Percentiles rank a stretch among this genome's conserved stretches.
phyloP scores from a whole-genome alignment of 92 coral and sea anemone genomes.

The Porites cylindrica region DNA sequence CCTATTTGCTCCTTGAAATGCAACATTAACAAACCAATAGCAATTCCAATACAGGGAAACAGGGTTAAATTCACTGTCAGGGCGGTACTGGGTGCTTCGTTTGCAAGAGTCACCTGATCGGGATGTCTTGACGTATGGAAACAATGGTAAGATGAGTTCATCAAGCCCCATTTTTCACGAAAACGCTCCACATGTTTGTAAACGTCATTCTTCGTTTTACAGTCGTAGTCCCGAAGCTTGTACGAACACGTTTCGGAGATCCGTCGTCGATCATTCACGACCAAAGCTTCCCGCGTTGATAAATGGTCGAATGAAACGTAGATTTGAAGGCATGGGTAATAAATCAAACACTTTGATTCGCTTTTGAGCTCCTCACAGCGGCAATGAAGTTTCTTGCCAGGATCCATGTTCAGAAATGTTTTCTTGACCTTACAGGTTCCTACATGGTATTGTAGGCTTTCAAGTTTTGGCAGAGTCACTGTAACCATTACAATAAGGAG shows the following conservation, averaged over 20 bases:
- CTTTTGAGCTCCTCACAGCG: slow-evolving; percentile 31
- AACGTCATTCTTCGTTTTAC: slow-evolving; percentile 56
- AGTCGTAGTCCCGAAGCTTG: slow-evolving; percentile 67
- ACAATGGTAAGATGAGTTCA: slow-evolving; percentile 43
- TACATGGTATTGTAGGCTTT: slow-evolving; percentile 45
- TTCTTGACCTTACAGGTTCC: slow-evolving; percentile 59
- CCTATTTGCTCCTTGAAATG: slow-evolving; percentile 42
- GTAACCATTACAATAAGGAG: slow-evolving; percentile 65
- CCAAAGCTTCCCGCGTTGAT: slow-evolving; percentile 36
- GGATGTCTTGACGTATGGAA: slow-evolving; percentile 47
- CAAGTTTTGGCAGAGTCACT: slow-evolving; percentile 63
- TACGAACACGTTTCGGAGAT: slow-evolving; percentile 69
- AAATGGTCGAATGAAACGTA: slow-evolving; percentile 45
- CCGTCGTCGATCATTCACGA: slow-evolving; percentile 62
- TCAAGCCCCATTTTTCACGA: slow-evolving; percentile 60
- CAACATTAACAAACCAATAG: slow-evolving; percentile 47
- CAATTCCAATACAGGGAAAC: slow-evolving; percentile 56
- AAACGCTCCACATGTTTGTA: slow-evolving; percentile 51
- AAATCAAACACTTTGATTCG: slow-evolving; percentile 61
- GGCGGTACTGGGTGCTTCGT: slow-evolving; percentile 15
- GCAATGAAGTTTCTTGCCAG: slow-evolving; percentile 52
- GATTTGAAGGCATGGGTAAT: slow-evolving; percentile 71
- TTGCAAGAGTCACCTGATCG: slow-evolving; percentile 38
- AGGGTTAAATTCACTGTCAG: slow-evolving; percentile 44
- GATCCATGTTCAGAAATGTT: slow-evolving; percentile 22